These are phyloP conservation scores for Heteromormyrus szaboi DNA, from an alignment of 2,797 vertebrate species.

Conservation along the genomic window DNA sequence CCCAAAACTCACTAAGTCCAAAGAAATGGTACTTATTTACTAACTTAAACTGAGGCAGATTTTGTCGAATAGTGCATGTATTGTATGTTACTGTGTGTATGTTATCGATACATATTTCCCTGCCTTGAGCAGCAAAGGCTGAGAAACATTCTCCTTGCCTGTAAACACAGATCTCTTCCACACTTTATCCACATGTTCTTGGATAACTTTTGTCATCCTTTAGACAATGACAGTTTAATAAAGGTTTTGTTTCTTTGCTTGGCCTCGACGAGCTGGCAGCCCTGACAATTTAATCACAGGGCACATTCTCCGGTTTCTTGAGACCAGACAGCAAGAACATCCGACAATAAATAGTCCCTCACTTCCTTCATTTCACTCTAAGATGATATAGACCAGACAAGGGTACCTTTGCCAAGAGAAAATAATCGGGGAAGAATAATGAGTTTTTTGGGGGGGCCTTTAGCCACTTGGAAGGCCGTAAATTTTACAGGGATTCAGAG, in stretches of 20 bases:
- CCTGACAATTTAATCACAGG: conserved; percentile 21
- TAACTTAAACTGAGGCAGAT: neutral
- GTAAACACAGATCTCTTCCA: neutral
- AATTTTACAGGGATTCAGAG: conserved; percentile 9
- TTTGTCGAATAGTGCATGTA: neutral
- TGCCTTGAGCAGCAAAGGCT: neutral
- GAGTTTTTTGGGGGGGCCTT: conserved; percentile 8
- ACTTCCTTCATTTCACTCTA: conserved; percentile 16
- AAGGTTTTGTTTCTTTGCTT: neutral
- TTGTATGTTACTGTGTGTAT: neutral
- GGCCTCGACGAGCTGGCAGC: conserved; percentile 15
- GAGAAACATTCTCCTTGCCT: neutral
- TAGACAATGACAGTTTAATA: conserved; percentile 11
- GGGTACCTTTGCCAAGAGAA: conserved; percentile 25
- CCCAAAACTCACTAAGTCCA: neutral
- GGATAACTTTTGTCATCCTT: neutral
- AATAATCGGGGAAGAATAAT: conserved; percentile 26
- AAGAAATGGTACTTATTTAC: neutral
- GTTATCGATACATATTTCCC: neutral
- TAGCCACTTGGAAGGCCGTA: conserved; percentile 14
- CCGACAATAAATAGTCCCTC: conserved; percentile 20
- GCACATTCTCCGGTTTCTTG: neutral
- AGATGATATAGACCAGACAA: conserved; percentile 25
- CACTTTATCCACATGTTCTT: neutral
- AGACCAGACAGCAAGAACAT: conserved; percentile 17